Base-by-base conservation (phyloP, 2,888 invertebrate genomes). In the Gerris lacustris region DNA sequence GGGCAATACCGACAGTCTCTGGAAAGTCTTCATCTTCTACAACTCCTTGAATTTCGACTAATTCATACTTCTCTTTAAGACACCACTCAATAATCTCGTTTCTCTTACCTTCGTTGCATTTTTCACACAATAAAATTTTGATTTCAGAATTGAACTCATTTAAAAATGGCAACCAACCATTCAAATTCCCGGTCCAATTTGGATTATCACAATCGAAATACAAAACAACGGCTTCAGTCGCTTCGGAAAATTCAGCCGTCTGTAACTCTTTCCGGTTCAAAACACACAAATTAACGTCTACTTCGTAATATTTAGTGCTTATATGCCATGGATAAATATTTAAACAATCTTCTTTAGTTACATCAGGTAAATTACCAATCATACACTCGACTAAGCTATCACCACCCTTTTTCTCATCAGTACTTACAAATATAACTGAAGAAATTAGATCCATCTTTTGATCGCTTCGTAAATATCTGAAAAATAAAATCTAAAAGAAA, bases 241-340 rank as follows among this genome's bases (percentile, higher is more conserved):
- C 78, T 64, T 82, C 78, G 11, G 82, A 80, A 75, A 84, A 80
- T 63, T 81, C 79, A 74, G 83, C 79, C 72, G 81, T 80, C 43
- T 84, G 80, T 69, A 82, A 79, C 45, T 81, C 82, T 73, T 84
- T 80, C 76, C 80, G 77, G 76, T 82, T 79, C 68, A 86, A 79
- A 0, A 83, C 80, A 76, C 86, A 84, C 31, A 90, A 76, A 74
- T 84, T 80, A 47, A 88, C 83, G 77, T 85, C 82, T 11, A 87
- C 84, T 66, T 84, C 84, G 77, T 90, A 90, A 80, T 90, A 90
- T 79, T 90, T 90, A 63, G 87, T 89, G 74, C 87, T 84, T 72
- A 89, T 84, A 73, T 82, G 81, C 86, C 86, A 86, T 1, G 72
- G 73, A 47, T 71, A 73, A 17, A 70, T 68, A 43, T 71, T 44